Conservation (phyloP, 2,797 vertebrate species). For the Periparus ater region DNA sequence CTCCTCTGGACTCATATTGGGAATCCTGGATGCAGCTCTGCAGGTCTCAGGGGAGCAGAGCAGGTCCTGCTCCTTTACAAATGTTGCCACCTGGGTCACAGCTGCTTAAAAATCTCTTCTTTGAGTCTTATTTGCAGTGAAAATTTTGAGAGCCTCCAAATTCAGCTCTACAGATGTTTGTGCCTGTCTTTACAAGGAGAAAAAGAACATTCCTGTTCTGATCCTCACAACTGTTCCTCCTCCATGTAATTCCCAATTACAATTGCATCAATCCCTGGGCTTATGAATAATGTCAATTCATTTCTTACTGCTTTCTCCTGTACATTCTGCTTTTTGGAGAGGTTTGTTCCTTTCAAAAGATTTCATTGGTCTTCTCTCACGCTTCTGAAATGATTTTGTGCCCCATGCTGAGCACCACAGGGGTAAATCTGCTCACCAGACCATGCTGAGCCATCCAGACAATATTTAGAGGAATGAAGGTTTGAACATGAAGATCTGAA, state of each 20-base stretch:
- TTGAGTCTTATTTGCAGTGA: not conserved
- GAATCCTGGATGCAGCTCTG: not conserved
- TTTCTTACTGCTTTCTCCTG: not conserved
- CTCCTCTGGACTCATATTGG: not conserved
- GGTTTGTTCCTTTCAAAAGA: not conserved
- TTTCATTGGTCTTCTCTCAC: not conserved
- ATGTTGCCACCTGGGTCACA: too few relatives aligned
- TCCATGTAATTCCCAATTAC: not conserved
- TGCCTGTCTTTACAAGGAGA: not conserved
- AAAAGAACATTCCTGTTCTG: not conserved
- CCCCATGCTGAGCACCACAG: not conserved
- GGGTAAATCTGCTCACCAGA: not conserved
- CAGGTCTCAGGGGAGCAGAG: not conserved
- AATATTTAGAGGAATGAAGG: not conserved
- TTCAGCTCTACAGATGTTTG: not conserved
- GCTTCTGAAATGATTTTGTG: not conserved
- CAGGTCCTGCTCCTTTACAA: not conserved
- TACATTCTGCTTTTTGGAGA: not conserved
- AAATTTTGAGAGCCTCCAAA: not conserved
- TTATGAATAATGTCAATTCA: not conserved
- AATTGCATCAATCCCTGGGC: not conserved
- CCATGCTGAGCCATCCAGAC: not conserved
- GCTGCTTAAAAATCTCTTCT: not conserved
- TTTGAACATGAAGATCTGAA: not conserved
- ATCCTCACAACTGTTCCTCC: not conserved